phyloP scores from a whole-genome alignment of 2,888 invertebrate species.

The Ernsta delagoae region DNA sequence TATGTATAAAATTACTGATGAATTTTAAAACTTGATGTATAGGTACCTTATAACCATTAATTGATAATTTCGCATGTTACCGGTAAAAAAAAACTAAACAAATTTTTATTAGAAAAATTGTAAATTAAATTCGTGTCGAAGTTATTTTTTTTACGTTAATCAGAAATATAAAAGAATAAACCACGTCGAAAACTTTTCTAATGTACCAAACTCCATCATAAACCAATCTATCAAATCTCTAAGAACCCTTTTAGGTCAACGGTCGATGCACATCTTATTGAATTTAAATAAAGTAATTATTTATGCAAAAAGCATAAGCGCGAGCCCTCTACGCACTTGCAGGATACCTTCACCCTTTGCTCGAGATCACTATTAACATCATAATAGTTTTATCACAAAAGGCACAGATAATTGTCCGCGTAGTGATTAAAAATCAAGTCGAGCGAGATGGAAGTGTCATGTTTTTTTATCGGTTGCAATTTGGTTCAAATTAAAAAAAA shows the following conservation, averaged over 20 bases:
- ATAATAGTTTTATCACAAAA: constrained; percentile 60
- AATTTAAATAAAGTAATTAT: constrained; percentile 58
- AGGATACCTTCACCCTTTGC: constrained; percentile 63
- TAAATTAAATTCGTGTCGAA: too few species aligned
- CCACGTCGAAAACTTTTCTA: too few species aligned
- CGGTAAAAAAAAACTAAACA: too few species aligned
- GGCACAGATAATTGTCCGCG: constrained; percentile 60
- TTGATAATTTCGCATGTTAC: too few species aligned
- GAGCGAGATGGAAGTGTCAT: constrained; percentile 24
- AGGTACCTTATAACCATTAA: too few species aligned
- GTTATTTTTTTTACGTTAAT: too few species aligned
- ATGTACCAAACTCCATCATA: background rate
- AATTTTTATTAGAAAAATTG: too few species aligned
- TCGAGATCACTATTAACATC: constrained; percentile 61
- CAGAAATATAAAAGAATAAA: too few species aligned
- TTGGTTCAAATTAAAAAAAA: background rate
- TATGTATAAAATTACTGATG: too few species aligned
- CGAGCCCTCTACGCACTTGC: constrained; percentile 63
- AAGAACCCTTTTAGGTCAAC: constrained; percentile 50
- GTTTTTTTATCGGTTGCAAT: constrained; percentile 18
- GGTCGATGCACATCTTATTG: constrained; percentile 49
- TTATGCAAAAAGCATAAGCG: constrained; percentile 74
- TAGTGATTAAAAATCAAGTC: constrained; percentile 47
- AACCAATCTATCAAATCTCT: background rate
- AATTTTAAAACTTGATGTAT: too few species aligned